phyloP scores from a whole-genome alignment of 2,113 vertebrate genomes.

The Leucosticte australis region DNA sequence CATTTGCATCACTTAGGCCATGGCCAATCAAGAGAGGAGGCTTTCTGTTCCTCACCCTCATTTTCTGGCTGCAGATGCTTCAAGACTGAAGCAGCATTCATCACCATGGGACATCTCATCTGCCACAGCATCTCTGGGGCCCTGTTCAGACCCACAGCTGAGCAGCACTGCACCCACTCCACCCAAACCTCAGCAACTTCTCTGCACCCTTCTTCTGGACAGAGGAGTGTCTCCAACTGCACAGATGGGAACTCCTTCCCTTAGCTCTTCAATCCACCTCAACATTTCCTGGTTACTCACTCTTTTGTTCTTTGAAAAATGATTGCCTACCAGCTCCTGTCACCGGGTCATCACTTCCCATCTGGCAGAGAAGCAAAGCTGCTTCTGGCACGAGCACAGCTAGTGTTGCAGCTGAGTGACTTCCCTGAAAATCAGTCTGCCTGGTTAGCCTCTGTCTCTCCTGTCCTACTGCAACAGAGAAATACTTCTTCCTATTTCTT shows the following conservation, averaged over 20 bases:
- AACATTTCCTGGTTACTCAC: not conserved
- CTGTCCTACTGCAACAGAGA: not conserved
- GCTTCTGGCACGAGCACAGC: not conserved
- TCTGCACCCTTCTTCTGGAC: not conserved
- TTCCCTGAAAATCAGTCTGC: not conserved
- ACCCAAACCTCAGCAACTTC: not conserved
- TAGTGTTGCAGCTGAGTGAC: not conserved
- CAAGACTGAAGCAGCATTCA: not conserved
- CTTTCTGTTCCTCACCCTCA: not conserved
- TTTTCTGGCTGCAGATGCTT: not conserved
- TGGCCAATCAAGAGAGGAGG: not conserved
- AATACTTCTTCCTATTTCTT: not conserved
- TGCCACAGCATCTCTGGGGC: not conserved
- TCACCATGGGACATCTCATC: fast-evolving
- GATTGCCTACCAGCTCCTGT: not conserved
- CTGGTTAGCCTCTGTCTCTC: not conserved
- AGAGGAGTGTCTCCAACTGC: not conserved
- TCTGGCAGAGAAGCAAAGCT: not conserved
- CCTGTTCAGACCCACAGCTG: not conserved
- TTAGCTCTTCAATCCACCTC: not conserved
- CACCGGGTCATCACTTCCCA: not conserved
- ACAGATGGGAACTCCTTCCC: not conserved
- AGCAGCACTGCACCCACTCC: not conserved
- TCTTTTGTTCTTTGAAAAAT: constrained; percentile 6
- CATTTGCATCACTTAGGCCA: not conserved